Evolutionary conservation across 92 coral and sea anemone species (phyloP), one percentile per base, ranked within the genome.

Genomic region (Paramuricea clavata): DNA sequence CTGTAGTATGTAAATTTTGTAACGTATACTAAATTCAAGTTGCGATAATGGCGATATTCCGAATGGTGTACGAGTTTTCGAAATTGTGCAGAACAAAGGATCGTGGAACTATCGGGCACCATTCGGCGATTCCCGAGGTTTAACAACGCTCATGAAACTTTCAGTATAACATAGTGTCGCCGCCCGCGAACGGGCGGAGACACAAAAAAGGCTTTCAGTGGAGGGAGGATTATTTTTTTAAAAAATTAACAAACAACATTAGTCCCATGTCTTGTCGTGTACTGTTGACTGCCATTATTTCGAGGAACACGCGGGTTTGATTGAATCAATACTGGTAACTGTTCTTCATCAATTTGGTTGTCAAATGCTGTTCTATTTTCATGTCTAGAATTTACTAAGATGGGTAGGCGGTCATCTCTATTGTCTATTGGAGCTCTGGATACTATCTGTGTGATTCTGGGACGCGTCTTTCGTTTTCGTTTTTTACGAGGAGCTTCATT

Each of bases 231-330:
- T n/a, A n/a, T n/a, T n/a, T n/a, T n/a, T n/a, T n/a, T n/a, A n/a
- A n/a, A n/a, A n/a, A n/a, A 11, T 52, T 54, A 76, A 49, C 82
- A 76, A 76, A 76, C 67, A 16, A 54, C 64, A 52, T 76, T 76
- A n/a, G 82, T 49, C 10, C 82, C 82, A 76, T 76, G 47, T 26
- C 22, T 26, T 22, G 82, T 76, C 26, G 42, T 12, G 8, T 56
- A 23, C 26, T 28, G 42, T 31, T n/a, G 11, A 12, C 5, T 54
- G 50, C 17, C 26, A 19, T 27, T 54, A 31, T 33, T 28, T 25
- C 36, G 49, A 25, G 81, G 35, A 49, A 23, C 34, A 28, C 8
- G 35, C 4, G 33, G 17, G 39, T 12, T 26, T 54, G 82, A 54
- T 27, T 76, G 31, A 52, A 76, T 41, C 43, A 76, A 49, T 17